Base-by-base conservation (phyloP, 2,113 vertebrate species). In the Vireo altiloquus region DNA sequence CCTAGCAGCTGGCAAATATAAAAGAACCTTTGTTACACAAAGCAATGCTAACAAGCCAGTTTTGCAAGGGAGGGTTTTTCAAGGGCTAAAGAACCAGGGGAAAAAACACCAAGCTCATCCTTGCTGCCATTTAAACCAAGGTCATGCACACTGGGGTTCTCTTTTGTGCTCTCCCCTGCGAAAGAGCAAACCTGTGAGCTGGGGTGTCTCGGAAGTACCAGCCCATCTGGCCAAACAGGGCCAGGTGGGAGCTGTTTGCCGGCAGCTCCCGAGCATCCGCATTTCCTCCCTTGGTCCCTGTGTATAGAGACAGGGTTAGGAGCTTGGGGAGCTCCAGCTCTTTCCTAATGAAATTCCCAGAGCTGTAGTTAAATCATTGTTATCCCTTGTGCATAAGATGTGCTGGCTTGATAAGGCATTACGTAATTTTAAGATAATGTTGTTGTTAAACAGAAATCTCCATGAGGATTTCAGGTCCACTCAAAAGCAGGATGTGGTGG, bases 371-470 rank as follows among this genome's bases (percentile, higher is more conserved):
- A 92, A 80, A 85, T 56, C 57, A 81, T 71, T 92, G 92, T 95
- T 93, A 89, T 68, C 66, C 27, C 61, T 94, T 63, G 92, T 92
- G 76, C 14, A 6, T 87, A 53, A 96, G 93, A 96, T 96, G 91
- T 93, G 82, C 91, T 79, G 96, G 87, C 92, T 89, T 69, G 96
- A 96, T 94, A 96, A 97, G 96, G 84, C 89, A 54, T 95, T 94
- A 78, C 4, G 40, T 81, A 92, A 97, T 96, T 97, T 93, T 82
- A 95, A 96, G 89, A 86, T 86, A 93, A 96, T 63, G 88, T 63
- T 97, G 89, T 86, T 95, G 84, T 94, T 96, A 90, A 69, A 64
- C 54, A 94, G 85, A 83, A 95, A 85, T 39, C 2, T 46, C 91
- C 77, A 33, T 35, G 68, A 93, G 94, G 89, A 88, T 87, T 96